Conservation (phyloP, 2,113 vertebrate species). For the Phylloscopus trochiloides region DNA sequence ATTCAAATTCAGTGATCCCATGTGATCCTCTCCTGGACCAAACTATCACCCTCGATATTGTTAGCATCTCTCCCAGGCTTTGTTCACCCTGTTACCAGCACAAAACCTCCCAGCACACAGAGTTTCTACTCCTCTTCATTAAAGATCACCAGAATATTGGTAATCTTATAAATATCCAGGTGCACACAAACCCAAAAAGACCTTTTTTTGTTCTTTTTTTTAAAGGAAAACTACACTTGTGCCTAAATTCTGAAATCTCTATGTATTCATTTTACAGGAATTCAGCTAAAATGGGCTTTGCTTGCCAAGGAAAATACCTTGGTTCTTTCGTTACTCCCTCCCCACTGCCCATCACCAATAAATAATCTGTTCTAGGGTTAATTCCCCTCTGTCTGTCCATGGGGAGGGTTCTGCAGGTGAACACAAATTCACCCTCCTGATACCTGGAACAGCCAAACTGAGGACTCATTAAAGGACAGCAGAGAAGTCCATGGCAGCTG, state of each 20-base stretch:
- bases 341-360: not conserved
- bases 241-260: rapidly evolving
- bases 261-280: not conserved
- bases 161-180: not conserved
- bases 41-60: rapidly evolving
- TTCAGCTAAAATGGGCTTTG: not conserved
- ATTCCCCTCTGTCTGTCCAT: not conserved
- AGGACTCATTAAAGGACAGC: not conserved
- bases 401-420: rapidly evolving
- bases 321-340: not conserved
- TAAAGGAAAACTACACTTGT: not conserved
- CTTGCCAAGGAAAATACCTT: not conserved
- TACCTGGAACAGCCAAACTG: not conserved
- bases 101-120: not conserved
- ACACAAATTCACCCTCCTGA: not conserved
- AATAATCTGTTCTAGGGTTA: rapidly evolving
- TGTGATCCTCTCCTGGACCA: not conserved
- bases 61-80: not conserved
- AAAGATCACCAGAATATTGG: not conserved
- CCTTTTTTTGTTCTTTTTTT: not conserved
- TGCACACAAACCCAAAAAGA: not conserved
- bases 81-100: not conserved
- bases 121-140: not conserved
- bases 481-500: not conserved
- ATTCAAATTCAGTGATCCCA: not conserved